phyloP scores from a whole-genome alignment of 2,888 invertebrate species.

The Cantharis nigra region DNA sequence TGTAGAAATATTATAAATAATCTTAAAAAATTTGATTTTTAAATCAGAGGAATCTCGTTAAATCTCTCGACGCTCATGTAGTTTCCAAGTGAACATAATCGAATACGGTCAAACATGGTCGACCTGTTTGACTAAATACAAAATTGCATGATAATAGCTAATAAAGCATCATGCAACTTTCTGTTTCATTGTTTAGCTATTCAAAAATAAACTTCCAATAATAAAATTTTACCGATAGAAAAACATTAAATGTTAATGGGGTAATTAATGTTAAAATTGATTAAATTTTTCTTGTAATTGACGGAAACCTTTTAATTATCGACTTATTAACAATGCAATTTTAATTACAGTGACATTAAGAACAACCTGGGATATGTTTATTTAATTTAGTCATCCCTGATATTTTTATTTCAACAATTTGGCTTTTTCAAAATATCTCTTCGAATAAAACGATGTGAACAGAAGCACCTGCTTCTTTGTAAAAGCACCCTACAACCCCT shows the following conservation, averaged over 20 bases:
- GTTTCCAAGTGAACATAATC: too few species aligned
- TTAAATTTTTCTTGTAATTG: background rate
- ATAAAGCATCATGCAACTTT: background rate
- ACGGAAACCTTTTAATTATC: background rate
- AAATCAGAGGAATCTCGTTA: background rate
- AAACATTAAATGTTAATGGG: background rate
- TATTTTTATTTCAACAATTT: background rate
- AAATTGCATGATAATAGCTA: background rate
- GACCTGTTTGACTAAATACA: background rate
- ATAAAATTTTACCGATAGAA: background rate
- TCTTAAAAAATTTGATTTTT: too few species aligned
- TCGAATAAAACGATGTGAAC: constrained; percentile 44
- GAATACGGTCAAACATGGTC: background rate
- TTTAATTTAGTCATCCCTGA: background rate
- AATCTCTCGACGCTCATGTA: too few species aligned
- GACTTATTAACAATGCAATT: background rate
- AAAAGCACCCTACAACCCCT: constrained; percentile 39
- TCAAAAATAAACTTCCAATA: background rate
- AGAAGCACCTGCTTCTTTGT: constrained; percentile 19
- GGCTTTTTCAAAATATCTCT: background rate
- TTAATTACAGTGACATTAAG: background rate
- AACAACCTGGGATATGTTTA: background rate
- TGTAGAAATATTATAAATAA: too few species aligned
- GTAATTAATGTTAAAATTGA: background rate
- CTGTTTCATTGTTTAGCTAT: background rate